Base-by-base conservation (phyloP, 2,797 vertebrate species). In the Acipenser ruthenus region DNA sequence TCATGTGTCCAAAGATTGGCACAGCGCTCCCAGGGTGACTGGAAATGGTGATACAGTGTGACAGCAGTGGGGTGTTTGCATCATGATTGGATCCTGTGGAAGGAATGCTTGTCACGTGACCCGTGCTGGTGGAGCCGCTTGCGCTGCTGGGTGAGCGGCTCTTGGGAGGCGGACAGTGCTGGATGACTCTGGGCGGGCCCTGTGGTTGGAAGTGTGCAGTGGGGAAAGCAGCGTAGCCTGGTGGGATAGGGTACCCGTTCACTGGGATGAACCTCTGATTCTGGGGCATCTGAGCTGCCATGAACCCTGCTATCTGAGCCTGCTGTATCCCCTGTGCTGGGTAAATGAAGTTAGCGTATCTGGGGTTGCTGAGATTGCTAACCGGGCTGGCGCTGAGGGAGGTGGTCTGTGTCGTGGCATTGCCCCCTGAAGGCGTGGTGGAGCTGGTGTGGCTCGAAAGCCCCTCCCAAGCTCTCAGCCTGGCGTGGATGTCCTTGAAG, bases 361-460 rank as follows among this genome's bases (percentile, higher is more conserved):
- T 85, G 4, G 94, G 93, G 70, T 95, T 96, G 82, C 96, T 97
- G 81, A 99, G 92, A 79, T 95, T 99, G 79, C 95, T 98, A 67
- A 99, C 92, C 0, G 97, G 96, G 73, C 97, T 99, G 67, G 96
- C 96, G 7, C 97, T 99, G 52, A 99, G 91, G 0, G 97, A 99
- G 68, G 97, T 99, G 48, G 97, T 99, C 83, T 99, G 97, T 0
- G 96, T 99, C 80, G 97, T 99, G 80, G 95, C 95, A 7, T 98
- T 98, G 50, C 96, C 96, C 4, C 94, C 96, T 0, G 96, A 98
- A 12, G 96, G 96, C 0, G 97, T 96, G 62, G 94, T 97, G 66
- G 97, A 99, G 82, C 97, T 98, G 66, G 93, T 93, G 47, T 98
- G 96, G 71, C 95, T 97, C 0, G 94, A 97, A 61, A 95, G 86